Percentiles rank a stretch among this genome's conserved stretches.
These are phyloP conservation scores for Myiotriccus ornatus DNA, from an alignment of 2,797 vertebrate species.

Conservation along the genomic window DNA sequence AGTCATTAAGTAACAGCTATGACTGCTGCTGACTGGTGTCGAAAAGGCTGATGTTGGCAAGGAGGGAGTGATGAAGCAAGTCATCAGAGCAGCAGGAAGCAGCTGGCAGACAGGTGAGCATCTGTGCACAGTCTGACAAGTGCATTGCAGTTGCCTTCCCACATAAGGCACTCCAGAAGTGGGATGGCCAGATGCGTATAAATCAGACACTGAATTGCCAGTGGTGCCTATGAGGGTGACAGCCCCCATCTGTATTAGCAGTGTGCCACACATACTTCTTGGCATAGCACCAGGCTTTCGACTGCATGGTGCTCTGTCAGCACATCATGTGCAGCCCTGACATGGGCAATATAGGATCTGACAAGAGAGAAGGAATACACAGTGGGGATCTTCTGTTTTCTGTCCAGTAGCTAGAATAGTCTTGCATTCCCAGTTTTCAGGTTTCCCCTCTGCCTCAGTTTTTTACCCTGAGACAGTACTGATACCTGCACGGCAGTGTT, in stretches of 20 bases:
- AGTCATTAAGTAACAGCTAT: constrained; percentile 12
- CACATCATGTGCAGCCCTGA: not conserved
- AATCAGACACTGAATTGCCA: not conserved
- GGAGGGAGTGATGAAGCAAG: not conserved
- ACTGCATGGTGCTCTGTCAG: not conserved
- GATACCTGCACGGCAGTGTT: not conserved
- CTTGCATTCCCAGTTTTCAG: not conserved
- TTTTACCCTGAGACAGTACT: not conserved
- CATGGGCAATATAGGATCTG: not conserved
- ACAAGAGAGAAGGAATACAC: not conserved
- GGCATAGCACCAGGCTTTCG: not conserved
- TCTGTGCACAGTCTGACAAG: not conserved
- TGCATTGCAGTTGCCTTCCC: not conserved
- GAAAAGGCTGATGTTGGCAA: not conserved
- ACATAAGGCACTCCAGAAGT: not conserved
- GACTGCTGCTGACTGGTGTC: not conserved
- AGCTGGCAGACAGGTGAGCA: constrained; percentile 25
- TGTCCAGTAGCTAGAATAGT: not conserved
- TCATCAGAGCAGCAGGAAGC: not conserved
- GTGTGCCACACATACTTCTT: not conserved
- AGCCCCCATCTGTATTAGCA: not conserved
- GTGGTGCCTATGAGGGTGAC: not conserved
- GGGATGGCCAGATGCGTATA: not conserved
- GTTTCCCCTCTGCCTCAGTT: not conserved
- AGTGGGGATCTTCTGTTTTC: not conserved